Base-by-base conservation (phyloP, 2,797 vertebrate species). In the Oreochromis grahami region DNA sequence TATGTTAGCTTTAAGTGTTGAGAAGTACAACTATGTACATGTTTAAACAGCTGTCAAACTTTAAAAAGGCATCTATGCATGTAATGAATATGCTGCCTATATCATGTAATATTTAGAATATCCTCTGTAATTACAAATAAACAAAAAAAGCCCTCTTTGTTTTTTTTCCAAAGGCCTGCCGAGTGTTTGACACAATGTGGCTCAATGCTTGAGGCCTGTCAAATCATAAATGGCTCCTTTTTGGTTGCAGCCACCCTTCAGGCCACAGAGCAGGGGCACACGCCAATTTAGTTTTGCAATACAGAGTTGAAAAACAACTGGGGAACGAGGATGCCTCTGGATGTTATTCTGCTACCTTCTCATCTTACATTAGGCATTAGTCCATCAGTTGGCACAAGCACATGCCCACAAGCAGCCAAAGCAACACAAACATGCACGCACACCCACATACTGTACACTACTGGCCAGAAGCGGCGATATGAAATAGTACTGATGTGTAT, bases 291-390 rank as follows among this genome's bases (percentile, higher is more conserved):
- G 78, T 81, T 80, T 80, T 79, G 78, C 74, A 85, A 86, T 88
- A 60, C 68, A 81, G 52, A 85, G 45, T 55, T 77, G 72, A 87
- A 87, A 90, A 93, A 91, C 91, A 94, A 88, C 91, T 92, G 92
- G 84, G 76, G 88, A 92, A 93, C 86, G 82, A 83, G 58, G 77
- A 79, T 76, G 91, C 94, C 92, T 82, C 82, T 92, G 93, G 94
- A 90, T 92, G 87, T 92, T 93, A 86, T 93, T 93, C 84, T 91
- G 89, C 87, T 89, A 91, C 90, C 81, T 86, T 92, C 91, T 93
- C 93, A 89, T 93, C 88, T 93, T 92, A 91, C 86, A 94, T 94
- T 91, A 93, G 91, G 85, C 80, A 86, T 86, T 84, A 86, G 85
- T 81, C 84, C 86, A 89, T 94, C 91, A 92, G 76, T 89, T 93